phyloP scores from a whole-genome alignment of 2,888 invertebrate genomes.

The Drosophila borealis region DNA sequence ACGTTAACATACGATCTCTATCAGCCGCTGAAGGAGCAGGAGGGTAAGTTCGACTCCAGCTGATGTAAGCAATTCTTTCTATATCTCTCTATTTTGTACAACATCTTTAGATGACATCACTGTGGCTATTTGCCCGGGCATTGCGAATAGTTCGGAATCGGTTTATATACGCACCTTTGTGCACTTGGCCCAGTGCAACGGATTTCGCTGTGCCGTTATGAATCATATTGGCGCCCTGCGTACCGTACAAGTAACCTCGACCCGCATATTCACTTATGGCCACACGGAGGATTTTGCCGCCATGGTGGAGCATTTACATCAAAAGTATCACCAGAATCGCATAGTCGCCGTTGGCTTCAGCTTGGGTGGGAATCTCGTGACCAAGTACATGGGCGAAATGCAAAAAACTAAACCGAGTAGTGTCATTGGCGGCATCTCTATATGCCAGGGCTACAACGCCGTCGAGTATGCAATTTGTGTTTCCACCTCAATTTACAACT shows the following conservation, averaged over 20 bases:
- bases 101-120: constrained; percentile 91
- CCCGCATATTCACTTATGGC: constrained; percentile 96
- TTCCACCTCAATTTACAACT: no score
- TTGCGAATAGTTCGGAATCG: constrained; percentile 97
- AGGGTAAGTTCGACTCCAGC: constrained; percentile 47
- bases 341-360: constrained; percentile 96
- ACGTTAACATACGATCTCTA: constrained; percentile 97
- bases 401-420: constrained; percentile 88
- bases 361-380: constrained; percentile 96
- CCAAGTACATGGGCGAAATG: constrained; percentile 95
- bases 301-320: constrained; percentile 91
- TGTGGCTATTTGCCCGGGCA: constrained; percentile 95
- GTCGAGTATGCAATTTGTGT: constrained; percentile 89
- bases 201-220: constrained; percentile 95
- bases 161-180: constrained; percentile 97
- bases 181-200: constrained; percentile 95
- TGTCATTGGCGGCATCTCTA: constrained; percentile 95
- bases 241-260: constrained; percentile 93
- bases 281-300: constrained; percentile 94
- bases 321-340: constrained; percentile 90
- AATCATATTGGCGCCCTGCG: constrained; percentile 96
- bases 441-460: constrained; percentile 97
- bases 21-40: constrained; percentile 88
- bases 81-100: neutral
- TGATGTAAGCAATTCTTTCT: neutral